Conservation (phyloP, 2,888 invertebrate genomes). For the Empis stercorea region DNA sequence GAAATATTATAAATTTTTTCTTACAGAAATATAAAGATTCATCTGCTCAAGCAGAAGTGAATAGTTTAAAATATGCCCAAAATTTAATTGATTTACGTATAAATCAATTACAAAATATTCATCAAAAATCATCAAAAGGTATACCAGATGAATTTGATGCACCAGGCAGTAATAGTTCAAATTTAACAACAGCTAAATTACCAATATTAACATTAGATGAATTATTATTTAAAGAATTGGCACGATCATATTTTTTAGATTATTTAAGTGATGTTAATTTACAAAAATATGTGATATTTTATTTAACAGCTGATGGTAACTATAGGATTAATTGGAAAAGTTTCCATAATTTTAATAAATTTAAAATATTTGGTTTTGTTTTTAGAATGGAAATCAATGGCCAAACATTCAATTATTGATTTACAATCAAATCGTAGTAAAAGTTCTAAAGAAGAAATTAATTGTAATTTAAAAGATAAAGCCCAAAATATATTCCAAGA, state of each 20-base stretch:
- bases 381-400: constrained; percentile 16
- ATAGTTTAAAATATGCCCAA: constrained; percentile 17
- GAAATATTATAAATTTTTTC: background rate
- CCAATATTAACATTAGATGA: constrained; percentile 17
- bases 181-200: constrained; percentile 8
- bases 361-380: too few relatives aligned
- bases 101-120: constrained; percentile 14
- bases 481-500: constrained; percentile 15
- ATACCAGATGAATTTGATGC: constrained; percentile 1
- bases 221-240: constrained; percentile 17
- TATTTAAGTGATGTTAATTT: constrained; percentile 17
- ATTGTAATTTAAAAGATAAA: constrained; percentile 13
- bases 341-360: too few relatives aligned
- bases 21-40: constrained; percentile 14
- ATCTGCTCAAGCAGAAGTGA: constrained; percentile 12
- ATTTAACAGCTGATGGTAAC: constrained; percentile 16
- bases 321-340: too few relatives aligned
- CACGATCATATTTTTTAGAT: constrained; percentile 18
- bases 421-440: constrained; percentile 14
- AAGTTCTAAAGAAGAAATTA: constrained; percentile 13
- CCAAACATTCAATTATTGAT: constrained; percentile 10
- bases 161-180: constrained; percentile 1
- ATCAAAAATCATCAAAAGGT: constrained; percentile 3
- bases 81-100: constrained; percentile 17
- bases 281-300: constrained; percentile 19